These are phyloP conservation scores for Lithophane semibrunnea DNA, from an alignment of 2,888 invertebrate genomes.

Conservation along the genomic window DNA sequence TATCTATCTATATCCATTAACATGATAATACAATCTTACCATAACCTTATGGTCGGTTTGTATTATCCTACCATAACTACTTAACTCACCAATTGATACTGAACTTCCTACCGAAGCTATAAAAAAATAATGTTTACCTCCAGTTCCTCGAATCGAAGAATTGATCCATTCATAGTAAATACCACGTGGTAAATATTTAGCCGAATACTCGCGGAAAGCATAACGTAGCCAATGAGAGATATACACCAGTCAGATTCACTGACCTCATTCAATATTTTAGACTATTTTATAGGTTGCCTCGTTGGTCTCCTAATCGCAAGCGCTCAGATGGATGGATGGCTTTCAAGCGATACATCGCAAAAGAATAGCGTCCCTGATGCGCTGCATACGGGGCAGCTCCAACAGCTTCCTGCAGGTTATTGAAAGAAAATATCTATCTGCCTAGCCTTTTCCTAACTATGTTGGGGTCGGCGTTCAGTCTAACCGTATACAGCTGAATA, in stretches of 20 bases:
- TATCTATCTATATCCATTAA: background rate
- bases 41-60: too few relatives aligned
- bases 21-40: background rate
- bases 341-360: background rate
- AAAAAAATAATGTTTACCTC: slow-evolving; percentile 37
- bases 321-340: too few relatives aligned
- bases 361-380: background rate
- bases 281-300: slow-evolving; percentile 29
- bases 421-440: too few relatives aligned
- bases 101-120: background rate
- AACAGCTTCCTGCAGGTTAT: background rate
- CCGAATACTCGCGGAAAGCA: slow-evolving; percentile 70
- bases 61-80: too few relatives aligned
- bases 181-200: slow-evolving; percentile 78
- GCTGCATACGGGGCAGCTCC: background rate
- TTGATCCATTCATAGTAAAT: slow-evolving; percentile 65
- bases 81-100: background rate
- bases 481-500: too few relatives aligned
- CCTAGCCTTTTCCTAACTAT: too few relatives aligned
- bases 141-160: slow-evolving; percentile 50
- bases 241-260: slow-evolving; percentile 70
- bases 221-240: slow-evolving; percentile 70
- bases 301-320: background rate
- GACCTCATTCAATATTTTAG: slow-evolving; percentile 68
- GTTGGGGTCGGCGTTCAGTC: too few relatives aligned